Percentiles rank a stretch among this genome's conserved stretches.
Conservation (phyloP, 2,888 invertebrate genomes). For the Lycia hirtaria region DNA sequence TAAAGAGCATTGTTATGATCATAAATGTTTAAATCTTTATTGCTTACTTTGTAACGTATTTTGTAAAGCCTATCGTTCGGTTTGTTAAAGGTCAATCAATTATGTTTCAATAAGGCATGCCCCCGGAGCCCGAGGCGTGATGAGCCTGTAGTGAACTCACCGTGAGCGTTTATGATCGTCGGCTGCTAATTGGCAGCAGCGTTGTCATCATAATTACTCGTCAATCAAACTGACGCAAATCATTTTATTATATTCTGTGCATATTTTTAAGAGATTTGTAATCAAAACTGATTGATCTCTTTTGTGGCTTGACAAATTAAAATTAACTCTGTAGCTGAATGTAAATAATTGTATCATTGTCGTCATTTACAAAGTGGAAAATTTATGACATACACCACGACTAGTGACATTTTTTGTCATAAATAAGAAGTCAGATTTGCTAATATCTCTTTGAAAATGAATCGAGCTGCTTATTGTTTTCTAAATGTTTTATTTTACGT, state of each 20-base stretch:
- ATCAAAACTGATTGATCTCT: not conserved
- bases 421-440: too few relatives aligned
- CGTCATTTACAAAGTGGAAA: too few relatives aligned
- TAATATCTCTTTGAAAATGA: too few relatives aligned
- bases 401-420: too few relatives aligned
- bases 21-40: not conserved
- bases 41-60: too few relatives aligned
- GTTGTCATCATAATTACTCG: conserved; percentile 11
- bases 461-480: too few relatives aligned
- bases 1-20: not conserved
- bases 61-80: too few relatives aligned
- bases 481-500: too few relatives aligned
- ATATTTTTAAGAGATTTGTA: not conserved
- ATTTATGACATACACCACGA: too few relatives aligned
- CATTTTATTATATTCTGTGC: conserved; percentile 12
- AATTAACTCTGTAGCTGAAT: not conserved
- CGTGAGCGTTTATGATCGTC: not conserved
- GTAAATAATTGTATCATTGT: too few relatives aligned
- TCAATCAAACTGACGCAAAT: conserved; percentile 19
- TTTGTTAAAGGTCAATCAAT: conserved; percentile 8
- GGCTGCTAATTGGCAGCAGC: conserved; percentile 15
- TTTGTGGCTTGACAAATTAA: not conserved
- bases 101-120: not conserved
- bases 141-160: not conserved
- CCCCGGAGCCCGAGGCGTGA: not conserved